Percentiles rank a stretch among this genome's conserved stretches.
phyloP scores from a whole-genome alignment of 2,113 vertebrate species.

The Todiramphus chloris region DNA sequence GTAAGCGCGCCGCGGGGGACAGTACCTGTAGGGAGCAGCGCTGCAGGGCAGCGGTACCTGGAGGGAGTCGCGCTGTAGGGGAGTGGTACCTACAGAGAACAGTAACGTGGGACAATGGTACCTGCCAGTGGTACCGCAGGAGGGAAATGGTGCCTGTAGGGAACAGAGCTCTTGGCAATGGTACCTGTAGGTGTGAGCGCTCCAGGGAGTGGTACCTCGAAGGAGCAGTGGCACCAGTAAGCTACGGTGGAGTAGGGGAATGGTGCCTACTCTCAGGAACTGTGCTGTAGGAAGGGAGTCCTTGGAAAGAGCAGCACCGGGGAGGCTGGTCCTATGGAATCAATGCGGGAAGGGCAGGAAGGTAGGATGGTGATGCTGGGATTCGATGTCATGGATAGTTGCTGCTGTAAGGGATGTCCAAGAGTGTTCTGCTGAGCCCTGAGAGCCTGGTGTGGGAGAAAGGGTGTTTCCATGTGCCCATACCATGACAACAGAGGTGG shows the following conservation, averaged over 20 bases:
- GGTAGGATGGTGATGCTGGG: neutral
- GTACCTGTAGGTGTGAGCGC: neutral
- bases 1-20: neutral
- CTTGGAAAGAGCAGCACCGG: neutral
- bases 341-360: neutral
- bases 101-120: neutral
- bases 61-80: neutral
- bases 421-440: neutral
- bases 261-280: neutral
- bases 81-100: neutral
- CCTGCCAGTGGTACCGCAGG: accelerated
- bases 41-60: neutral
- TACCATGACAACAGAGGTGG: neutral
- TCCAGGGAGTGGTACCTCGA: neutral
- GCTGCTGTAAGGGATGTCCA: accelerated
- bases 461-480: neutral
- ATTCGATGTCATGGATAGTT: neutral
- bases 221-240: neutral
- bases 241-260: neutral
- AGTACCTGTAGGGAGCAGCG: neutral
- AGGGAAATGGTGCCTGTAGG: neutral
- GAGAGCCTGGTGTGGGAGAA: neutral
- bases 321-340: neutral
- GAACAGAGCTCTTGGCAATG: neutral
- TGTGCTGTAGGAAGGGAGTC: neutral